Evolutionary conservation across 2,888 invertebrate genomes (phyloP).

Genomic region (Fragum whitleyi): DNA sequence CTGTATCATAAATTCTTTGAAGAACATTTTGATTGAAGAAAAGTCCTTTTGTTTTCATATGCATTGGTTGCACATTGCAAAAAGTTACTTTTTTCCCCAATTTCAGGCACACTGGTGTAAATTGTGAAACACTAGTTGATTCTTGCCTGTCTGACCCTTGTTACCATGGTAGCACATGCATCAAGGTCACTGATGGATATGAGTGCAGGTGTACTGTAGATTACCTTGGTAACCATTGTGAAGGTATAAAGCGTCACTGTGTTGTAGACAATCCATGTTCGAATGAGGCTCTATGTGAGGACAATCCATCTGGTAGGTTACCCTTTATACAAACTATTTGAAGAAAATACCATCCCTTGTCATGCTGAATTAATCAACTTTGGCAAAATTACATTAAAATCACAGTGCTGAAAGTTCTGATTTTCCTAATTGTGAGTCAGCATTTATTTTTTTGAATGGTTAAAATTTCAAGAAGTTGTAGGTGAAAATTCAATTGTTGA

Average conservation of each 20-base stretch:
- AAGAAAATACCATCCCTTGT: not conserved
- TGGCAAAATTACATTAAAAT: no score
- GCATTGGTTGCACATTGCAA: no score
- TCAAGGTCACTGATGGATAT: constrained; percentile 59
- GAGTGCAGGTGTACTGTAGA: constrained; percentile 66
- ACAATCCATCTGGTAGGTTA: constrained; percentile 72
- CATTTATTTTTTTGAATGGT: no score
- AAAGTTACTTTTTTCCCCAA: not conserved
- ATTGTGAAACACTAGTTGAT: constrained; percentile 60
- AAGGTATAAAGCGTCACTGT: constrained; percentile 76
- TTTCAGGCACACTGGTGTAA: constrained; percentile 69
- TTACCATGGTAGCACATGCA: constrained; percentile 69
- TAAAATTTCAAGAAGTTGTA: no score
- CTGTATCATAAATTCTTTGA: no score
- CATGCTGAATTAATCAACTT: not conserved
- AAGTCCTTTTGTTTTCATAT: no score
- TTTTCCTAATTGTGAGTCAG: no score
- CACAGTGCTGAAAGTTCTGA: no score
- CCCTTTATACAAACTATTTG: no score
- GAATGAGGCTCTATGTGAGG: constrained; percentile 78
- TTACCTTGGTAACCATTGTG: constrained; percentile 73
- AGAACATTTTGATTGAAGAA: no score
- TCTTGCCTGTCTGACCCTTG: constrained; percentile 68
- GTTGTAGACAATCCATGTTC: constrained; percentile 75
- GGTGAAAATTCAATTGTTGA: no score